phyloP scores from a whole-genome alignment of 2,888 invertebrate species.

The Nemapogon koenigi region DNA sequence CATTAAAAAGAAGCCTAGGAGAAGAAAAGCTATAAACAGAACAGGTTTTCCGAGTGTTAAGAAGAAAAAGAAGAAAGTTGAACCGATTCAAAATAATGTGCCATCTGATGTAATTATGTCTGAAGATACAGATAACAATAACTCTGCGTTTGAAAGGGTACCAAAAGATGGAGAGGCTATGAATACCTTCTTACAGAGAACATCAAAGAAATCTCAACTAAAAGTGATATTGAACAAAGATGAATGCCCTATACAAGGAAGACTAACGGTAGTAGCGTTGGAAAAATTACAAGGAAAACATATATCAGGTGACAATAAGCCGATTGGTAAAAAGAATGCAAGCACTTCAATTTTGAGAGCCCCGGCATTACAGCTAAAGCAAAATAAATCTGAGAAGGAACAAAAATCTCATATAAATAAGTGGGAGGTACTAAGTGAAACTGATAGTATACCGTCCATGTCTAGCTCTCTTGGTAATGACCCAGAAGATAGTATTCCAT shows the following conservation, averaged over 20 bases:
- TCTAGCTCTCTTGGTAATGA: slow-evolving; percentile 53
- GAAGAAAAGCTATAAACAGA: slow-evolving; percentile 82
- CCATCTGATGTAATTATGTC: slow-evolving; percentile 39
- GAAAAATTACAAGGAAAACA: slow-evolving; percentile 66
- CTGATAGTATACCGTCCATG: slow-evolving; percentile 63
- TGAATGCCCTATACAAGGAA: slow-evolving; percentile 56
- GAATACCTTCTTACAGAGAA: slow-evolving; percentile 70
- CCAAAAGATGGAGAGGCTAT: slow-evolving; percentile 74
- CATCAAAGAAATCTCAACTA: slow-evolving; percentile 47
- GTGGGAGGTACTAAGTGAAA: slow-evolving; percentile 67
- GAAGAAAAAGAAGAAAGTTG: slow-evolving; percentile 78
- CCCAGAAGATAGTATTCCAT: slow-evolving; percentile 66
- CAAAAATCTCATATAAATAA: slow-evolving; percentile 50
- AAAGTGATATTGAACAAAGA: slow-evolving; percentile 59
- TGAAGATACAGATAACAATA: slow-evolving; percentile 46
- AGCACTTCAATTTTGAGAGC: slow-evolving; percentile 46
- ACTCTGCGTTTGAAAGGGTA: slow-evolving; percentile 69
- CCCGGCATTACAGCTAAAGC: slow-evolving; percentile 48
- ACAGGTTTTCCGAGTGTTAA: slow-evolving; percentile 88
- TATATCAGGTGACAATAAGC: slow-evolving; percentile 22
- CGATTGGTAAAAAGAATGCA: slow-evolving; percentile 22
- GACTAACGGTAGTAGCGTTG: slow-evolving; percentile 66
- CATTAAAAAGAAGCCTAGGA: slow-evolving; percentile 57
- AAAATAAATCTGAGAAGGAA: slow-evolving; percentile 45
- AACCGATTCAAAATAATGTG: slow-evolving; percentile 26